Evolutionary conservation across 2,797 vertebrate genomes (phyloP).

Genomic region (Euphonia xanthogaster): DNA sequence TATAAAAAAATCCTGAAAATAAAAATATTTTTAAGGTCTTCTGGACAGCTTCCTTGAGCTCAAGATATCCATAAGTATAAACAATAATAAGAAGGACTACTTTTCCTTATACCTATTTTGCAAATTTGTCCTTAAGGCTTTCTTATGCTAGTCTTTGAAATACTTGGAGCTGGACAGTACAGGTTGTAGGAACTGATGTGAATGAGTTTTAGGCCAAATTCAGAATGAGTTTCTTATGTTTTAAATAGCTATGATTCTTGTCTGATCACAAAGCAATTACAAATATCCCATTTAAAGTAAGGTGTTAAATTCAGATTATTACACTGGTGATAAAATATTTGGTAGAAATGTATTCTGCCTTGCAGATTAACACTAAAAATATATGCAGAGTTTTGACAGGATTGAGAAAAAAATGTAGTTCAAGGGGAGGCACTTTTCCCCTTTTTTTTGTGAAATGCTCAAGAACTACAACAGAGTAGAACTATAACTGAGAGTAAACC

Average conservation of each 20-base stretch:
- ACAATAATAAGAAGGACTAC: not conserved
- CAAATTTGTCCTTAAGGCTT: not conserved
- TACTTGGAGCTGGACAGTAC: not conserved
- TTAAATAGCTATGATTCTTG: not conserved
- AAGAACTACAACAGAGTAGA: not conserved
- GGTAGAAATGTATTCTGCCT: not conserved
- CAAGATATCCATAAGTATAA: not conserved
- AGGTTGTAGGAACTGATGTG: not conserved
- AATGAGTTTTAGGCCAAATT: not conserved
- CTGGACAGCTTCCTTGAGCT: not conserved
- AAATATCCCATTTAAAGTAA: not conserved
- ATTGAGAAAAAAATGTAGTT: not conserved
- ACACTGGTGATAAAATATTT: not conserved
- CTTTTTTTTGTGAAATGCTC: not conserved
- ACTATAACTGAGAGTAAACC: not conserved
- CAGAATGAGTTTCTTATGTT: not conserved
- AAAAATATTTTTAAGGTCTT: not conserved
- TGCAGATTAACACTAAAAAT: not conserved
- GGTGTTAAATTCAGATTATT: not conserved
- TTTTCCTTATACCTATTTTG: not conserved
- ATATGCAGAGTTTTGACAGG: not conserved
- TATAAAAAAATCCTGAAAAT: not conserved
- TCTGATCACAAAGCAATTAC: not conserved
- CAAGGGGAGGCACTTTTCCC: rapidly evolving
- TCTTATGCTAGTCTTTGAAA: not conserved